A percentile compares a stretch with the other conserved stretches of the same genome.
phyloP scores from a whole-genome alignment of 1,140 invertebrate species.

The Goniozus legneri region DNA sequence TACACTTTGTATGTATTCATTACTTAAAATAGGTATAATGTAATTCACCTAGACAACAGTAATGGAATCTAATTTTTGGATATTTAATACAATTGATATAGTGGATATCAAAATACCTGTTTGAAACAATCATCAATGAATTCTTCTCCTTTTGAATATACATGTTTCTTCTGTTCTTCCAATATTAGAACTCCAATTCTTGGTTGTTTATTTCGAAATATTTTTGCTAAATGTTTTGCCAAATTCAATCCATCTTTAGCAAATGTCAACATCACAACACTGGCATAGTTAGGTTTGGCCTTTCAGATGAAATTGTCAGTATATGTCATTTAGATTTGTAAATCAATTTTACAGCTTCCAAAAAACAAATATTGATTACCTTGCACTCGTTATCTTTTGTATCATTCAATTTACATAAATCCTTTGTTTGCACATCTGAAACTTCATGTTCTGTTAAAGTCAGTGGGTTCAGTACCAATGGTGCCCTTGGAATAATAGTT shows the following conservation, averaged over 20 bases:
- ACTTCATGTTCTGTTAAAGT: no score
- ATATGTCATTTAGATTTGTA: no score
- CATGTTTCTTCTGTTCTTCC: constrained; percentile 38
- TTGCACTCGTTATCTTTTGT: no score
- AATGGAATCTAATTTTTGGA: not conserved
- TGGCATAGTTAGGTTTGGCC: no score
- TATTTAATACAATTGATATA: not conserved
- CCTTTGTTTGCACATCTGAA: constrained; percentile 2
- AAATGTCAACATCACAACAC: constrained; percentile 39
- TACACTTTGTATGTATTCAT: constrained; percentile 30
- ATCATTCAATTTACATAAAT: no score
- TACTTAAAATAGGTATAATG: constrained; percentile 39
- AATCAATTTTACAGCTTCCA: no score
- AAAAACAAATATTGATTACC: no score
- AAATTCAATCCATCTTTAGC: constrained; percentile 28
- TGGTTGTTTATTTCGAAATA: constrained; percentile 33
- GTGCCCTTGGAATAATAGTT: constrained; percentile 28
- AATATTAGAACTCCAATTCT: constrained; percentile 41
- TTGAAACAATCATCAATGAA: constrained; percentile 43
- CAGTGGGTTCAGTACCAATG: constrained; percentile 34
- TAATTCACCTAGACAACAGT: constrained; percentile 41
- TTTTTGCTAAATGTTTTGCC: constrained; percentile 25
- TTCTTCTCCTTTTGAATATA: constrained; percentile 34
- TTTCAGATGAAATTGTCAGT: no score
- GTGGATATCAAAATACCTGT: constrained; percentile 22